Conservation (phyloP, 2,888 invertebrate species). For the Caenorhabditis becei region DNA sequence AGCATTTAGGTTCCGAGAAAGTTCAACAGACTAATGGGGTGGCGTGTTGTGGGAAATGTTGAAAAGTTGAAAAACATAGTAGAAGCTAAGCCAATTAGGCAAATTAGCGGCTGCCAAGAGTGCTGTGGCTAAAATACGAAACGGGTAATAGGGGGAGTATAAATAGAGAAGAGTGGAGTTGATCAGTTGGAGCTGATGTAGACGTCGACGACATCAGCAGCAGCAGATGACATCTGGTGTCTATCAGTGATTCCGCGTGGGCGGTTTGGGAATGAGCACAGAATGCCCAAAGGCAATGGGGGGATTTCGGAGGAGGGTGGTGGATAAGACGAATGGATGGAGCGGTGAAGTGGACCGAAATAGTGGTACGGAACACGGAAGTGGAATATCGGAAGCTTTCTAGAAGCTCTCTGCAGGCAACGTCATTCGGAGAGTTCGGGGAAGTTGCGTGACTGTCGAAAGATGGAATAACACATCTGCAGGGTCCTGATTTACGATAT, state of each 20-base stretch:
- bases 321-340: slow-evolving; percentile 11
- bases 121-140: slow-evolving; percentile 8
- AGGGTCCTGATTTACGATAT: no score
- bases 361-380: slow-evolving; percentile 32
- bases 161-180: slow-evolving; percentile 19
- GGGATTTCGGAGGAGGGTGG: slow-evolving; percentile 31
- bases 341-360: slow-evolving; percentile 21
- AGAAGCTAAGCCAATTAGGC: slow-evolving; percentile 23
- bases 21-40: not conserved
- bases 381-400: slow-evolving; percentile 16
- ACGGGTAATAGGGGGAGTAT: not conserved
- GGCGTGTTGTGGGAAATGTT: slow-evolving; percentile 8
- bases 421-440: slow-evolving; percentile 8
- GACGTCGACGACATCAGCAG: not conserved
- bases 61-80: slow-evolving; percentile 13
- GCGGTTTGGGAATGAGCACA: not conserved
- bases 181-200: slow-evolving; percentile 18
- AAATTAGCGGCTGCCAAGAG: slow-evolving; percentile 3
- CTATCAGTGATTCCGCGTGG: slow-evolving; percentile 35
- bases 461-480: slow-evolving; percentile 3
- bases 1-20: not conserved
- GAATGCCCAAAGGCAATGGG: slow-evolving; percentile 15
- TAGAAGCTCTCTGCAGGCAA: not conserved
- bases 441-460: slow-evolving; percentile 2
- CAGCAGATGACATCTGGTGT: slow-evolving; percentile 21